These are phyloP conservation scores for Bungarus multicinctus DNA, from an alignment of 2,113 vertebrate genomes.

Conservation along the genomic window DNA sequence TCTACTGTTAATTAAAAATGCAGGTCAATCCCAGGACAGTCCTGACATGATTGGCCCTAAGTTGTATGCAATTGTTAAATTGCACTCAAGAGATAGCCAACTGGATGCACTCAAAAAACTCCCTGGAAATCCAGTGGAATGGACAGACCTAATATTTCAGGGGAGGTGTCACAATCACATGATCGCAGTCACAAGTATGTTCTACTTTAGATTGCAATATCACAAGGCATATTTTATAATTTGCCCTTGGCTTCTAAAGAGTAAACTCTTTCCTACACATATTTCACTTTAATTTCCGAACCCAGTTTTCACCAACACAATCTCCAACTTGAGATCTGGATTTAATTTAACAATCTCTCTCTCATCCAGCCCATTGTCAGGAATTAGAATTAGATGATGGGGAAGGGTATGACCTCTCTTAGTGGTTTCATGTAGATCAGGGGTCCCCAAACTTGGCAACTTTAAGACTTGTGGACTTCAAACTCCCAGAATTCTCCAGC, in stretches of 20 bases:
- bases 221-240: background rate
- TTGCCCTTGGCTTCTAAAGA: background rate
- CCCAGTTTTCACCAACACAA: background rate
- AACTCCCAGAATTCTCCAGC: no score
- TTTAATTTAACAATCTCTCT: background rate
- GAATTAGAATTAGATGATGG: background rate
- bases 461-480: no score
- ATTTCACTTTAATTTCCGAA: background rate
- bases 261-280: background rate
- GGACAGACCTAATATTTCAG: background rate
- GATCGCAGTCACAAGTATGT: background rate
- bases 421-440: background rate
- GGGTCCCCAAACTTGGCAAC: no score
- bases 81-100: background rate
- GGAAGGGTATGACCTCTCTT: background rate
- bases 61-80: background rate
- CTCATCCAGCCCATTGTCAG: background rate
- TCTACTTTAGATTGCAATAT: background rate
- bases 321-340: background rate
- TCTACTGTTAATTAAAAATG: background rate
- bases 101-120: background rate
- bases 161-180: background rate
- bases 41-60: background rate
- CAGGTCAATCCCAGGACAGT: background rate
- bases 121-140: background rate